These are phyloP conservation scores for Bucorvus abyssinicus DNA, from an alignment of 2,797 vertebrate species.

Conservation along the genomic window DNA sequence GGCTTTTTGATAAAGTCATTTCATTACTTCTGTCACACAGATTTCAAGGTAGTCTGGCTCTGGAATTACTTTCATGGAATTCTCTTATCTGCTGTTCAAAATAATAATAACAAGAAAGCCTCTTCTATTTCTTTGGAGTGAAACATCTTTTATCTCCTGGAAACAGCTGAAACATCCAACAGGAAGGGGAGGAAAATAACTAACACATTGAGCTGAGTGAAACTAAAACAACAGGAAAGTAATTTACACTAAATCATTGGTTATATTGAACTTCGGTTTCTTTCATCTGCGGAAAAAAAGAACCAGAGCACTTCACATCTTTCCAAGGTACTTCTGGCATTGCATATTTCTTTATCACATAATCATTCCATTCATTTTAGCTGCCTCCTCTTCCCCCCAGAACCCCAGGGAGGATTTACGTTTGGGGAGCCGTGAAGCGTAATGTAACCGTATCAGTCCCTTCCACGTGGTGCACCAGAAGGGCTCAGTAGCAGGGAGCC, in stretches of 20 bases:
- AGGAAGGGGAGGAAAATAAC: background rate
- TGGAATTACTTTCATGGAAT: background rate
- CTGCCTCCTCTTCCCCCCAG: background rate
- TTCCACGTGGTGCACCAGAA: accelerated
- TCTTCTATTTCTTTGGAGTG: background rate
- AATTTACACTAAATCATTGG: constrained; percentile 14
- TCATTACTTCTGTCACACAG: background rate
- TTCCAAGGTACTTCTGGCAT: background rate
- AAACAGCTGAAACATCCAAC: background rate
- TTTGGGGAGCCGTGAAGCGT: background rate
- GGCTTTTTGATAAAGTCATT: background rate
- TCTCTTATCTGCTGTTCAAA: background rate
- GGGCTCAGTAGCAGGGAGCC: background rate
- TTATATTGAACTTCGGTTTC: background rate
- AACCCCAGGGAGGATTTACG: background rate
- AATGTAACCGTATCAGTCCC: background rate
- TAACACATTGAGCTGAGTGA: background rate
- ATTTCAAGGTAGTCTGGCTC: constrained; percentile 12
- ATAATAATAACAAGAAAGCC: background rate
- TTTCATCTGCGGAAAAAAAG: background rate
- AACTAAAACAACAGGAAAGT: constrained; percentile 1
- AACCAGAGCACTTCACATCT: background rate
- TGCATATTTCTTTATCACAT: background rate
- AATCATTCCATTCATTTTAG: background rate
- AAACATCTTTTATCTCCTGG: background rate